phyloP scores from a whole-genome alignment of 1,140 invertebrate species.

The Eueides isabella region DNA sequence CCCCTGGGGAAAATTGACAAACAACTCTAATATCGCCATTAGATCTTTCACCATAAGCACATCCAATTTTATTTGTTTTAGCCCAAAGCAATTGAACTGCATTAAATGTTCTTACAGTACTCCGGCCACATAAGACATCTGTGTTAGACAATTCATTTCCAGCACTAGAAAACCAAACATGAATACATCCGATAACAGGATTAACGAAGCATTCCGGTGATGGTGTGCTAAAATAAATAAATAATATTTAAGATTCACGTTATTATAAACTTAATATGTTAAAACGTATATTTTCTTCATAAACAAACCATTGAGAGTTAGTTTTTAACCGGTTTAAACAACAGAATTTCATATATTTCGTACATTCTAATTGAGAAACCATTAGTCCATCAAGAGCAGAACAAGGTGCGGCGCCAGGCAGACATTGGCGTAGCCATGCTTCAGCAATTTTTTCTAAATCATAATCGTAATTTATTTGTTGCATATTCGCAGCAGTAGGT shows the following conservation, averaged over 20 bases:
- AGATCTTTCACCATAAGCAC: conserved; percentile 55
- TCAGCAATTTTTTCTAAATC: conserved; percentile 67
- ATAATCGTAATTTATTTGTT: conserved; percentile 68
- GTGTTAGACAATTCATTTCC: conserved; percentile 47
- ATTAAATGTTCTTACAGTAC: conserved; percentile 51
- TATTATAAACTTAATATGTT: not conserved
- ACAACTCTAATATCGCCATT: conserved; percentile 66
- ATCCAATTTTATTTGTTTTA: conserved; percentile 67
- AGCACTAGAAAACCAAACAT: conserved; percentile 68
- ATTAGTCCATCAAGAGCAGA: conserved; percentile 57
- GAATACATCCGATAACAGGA: conserved; percentile 65
- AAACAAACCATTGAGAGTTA: conserved; percentile 51
- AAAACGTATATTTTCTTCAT: not conserved
- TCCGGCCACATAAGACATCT: conserved; percentile 65
- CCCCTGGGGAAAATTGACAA: conserved; percentile 71
- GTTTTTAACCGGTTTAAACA: conserved; percentile 46
- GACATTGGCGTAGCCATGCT: conserved; percentile 67
- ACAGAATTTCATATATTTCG: conserved; percentile 60
- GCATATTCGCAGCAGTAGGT: conserved; percentile 70
- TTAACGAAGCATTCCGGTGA: conserved; percentile 62
- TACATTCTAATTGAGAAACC: conserved; percentile 69
- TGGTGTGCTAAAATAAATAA: conserved; percentile 55
- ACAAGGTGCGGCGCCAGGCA: conserved; percentile 68
- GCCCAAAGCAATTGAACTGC: conserved; percentile 71
- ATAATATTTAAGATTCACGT: not conserved